These are phyloP conservation scores for Ceyx melanurus DNA, from an alignment of 2,113 vertebrate genomes.

Conservation along the genomic window DNA sequence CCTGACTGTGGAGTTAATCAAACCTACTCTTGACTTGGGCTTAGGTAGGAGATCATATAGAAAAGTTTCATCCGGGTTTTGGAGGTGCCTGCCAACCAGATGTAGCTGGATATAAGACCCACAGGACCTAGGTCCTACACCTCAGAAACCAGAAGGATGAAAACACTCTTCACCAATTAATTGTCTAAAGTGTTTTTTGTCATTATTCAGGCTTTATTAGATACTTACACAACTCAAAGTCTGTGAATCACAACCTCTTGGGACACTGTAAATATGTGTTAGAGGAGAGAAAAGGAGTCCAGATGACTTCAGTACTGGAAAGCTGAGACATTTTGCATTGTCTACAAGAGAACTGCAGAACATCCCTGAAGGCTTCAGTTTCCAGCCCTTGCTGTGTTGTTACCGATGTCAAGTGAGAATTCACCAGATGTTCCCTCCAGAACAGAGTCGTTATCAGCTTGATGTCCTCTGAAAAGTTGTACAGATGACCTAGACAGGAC, in stretches of 20 bases:
- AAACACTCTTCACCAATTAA: neutral
- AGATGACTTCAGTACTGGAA: neutral
- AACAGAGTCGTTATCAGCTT: neutral
- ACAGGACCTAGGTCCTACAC: neutral
- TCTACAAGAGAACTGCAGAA: neutral
- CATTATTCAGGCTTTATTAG: neutral
- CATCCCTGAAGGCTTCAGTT: neutral
- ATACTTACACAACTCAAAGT: neutral
- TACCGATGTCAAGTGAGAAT: neutral
- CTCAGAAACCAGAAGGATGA: neutral
- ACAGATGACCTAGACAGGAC: neutral
- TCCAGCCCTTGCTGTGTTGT: neutral
- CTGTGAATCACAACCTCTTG: neutral
- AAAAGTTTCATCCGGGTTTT: neutral
- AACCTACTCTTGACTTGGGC: neutral
- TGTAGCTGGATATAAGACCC: neutral
- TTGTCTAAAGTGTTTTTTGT: neutral
- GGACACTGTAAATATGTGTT: neutral
- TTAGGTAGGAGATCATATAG: neutral
- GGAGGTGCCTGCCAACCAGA: neutral
- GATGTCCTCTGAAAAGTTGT: neutral
- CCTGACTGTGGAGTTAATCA: neutral
- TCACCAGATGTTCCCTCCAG: neutral
- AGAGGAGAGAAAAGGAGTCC: neutral
- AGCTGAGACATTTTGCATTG: neutral